Conservation (phyloP, 2,113 vertebrate genomes). For the Centropus unirufus region DNA sequence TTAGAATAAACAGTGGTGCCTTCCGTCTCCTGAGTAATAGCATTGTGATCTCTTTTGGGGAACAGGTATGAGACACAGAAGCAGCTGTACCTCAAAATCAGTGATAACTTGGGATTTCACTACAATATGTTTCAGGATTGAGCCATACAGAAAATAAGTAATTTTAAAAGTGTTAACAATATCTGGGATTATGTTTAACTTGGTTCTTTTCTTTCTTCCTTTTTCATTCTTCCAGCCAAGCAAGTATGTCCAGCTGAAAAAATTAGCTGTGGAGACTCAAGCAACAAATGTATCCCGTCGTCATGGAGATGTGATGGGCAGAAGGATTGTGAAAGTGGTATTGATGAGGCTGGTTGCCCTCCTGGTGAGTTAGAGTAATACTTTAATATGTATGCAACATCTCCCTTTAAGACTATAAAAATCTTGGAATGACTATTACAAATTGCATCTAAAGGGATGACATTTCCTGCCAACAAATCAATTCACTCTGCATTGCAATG, state of each 20-base stretch:
- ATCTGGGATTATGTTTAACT: not conserved
- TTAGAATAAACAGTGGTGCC: not conserved
- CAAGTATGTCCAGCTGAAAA: slow-evolving; percentile 92
- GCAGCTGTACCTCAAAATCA: not conserved
- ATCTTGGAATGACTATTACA: not conserved
- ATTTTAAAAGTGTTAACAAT: not conserved
- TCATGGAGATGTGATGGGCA: slow-evolving; percentile 96
- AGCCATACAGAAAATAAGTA: not conserved
- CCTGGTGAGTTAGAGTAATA: slow-evolving; percentile 79
- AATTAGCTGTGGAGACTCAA: slow-evolving; percentile 90
- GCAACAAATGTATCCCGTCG: slow-evolving; percentile 90
- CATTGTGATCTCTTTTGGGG: not conserved
- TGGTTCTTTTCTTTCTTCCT: not conserved
- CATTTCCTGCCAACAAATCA: not conserved
- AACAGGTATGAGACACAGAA: accelerated
- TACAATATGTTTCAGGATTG: not conserved
- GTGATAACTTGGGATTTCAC: not conserved
- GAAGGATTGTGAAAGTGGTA: slow-evolving; percentile 91
- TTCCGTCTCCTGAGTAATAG: not conserved
- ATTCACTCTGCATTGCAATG: not conserved
- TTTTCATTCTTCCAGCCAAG: slow-evolving; percentile 79
- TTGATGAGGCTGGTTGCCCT: slow-evolving; percentile 90
- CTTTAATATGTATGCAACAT: not conserved
- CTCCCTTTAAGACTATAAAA: not conserved
- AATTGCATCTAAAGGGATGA: not conserved